Base-by-base conservation (phyloP, 2,888 invertebrate species). In the Cremastobaeus sp. region DNA sequence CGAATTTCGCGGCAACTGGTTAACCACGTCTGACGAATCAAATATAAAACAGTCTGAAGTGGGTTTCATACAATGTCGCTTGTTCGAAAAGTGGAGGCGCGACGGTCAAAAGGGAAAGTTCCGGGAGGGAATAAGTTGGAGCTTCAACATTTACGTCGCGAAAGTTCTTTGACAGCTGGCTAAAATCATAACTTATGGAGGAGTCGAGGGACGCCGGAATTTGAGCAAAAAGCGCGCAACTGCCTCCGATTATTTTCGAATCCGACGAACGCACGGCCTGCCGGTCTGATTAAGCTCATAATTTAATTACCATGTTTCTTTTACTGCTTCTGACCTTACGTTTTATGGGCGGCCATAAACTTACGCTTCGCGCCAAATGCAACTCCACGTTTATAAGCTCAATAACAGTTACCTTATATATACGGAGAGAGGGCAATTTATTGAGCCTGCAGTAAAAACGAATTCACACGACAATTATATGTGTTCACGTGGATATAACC, bases 281-380 rank as follows among this genome's bases (percentile, higher is more conserved):
- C 57, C 57, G 32, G 54, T 1, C 34, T 34, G 43, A 64, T 64
- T 37, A 45, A 45, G 28, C 39, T 55, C 47, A 28, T 66, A 57
- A 66, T 54, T 59, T 35, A 68, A 59, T 68, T 68, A 43, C 28
- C 18, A 9, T 14, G 30, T 52, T 68, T 34, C 45, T 59, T 59
- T 68, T 39, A n/a, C n/a, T n/a, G n/a, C n/a, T n/a, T n/a, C n/a
- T n/a, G n/a, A n/a, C n/a, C n/a, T n/a, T n/a, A n/a, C n/a, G n/a
- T n/a, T n/a, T n/a, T n/a, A n/a, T n/a, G n/a, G n/a, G n/a, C n/a
- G n/a, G n/a, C n/a, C n/a, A n/a, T n/a, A n/a, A n/a, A n/a, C n/a
- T n/a, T n/a, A n/a, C n/a, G n/a, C n/a, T n/a, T n/a, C n/a, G n/a
- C n/a, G n/a, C n/a, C n/a, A n/a, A n/a, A n/a, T n/a, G n/a, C n/a